A percentile compares a stretch with the other conserved stretches of the same genome.
phyloP scores from a whole-genome alignment of 2,113 vertebrate genomes.

The Pluvialis apricaria region DNA sequence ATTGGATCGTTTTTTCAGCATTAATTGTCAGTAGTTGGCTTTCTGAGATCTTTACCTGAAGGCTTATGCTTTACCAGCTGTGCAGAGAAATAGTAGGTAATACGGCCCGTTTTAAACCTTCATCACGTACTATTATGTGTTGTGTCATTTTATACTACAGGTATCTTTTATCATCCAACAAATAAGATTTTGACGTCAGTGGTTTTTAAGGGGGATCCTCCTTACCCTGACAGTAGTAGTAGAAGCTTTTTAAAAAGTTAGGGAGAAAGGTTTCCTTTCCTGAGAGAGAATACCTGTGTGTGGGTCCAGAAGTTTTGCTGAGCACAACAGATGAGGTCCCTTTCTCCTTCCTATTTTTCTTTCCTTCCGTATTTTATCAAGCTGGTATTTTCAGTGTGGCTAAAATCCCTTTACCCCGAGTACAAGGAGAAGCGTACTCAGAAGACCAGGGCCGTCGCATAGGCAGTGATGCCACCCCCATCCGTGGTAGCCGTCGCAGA shows the following conservation, averaged over 20 bases:
- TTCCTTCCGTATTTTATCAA: background rate
- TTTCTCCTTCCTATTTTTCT: background rate
- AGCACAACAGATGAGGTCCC: background rate
- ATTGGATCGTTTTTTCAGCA: background rate
- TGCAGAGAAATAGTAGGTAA: background rate
- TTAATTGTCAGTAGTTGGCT: background rate
- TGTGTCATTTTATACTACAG: background rate
- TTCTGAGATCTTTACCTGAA: background rate
- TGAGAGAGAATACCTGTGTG: background rate
- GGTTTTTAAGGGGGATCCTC: background rate
- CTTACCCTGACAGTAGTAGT: background rate
- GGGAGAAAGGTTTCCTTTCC: background rate
- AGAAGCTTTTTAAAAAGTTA: background rate
- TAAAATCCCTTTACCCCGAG: background rate
- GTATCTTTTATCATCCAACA: background rate
- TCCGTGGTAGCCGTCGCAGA: rapidly evolving
- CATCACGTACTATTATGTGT: background rate
- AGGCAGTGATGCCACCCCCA: background rate
- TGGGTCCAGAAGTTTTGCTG: background rate
- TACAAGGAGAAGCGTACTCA: background rate
- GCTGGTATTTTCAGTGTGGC: background rate
- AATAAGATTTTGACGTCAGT: background rate
- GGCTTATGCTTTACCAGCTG: background rate
- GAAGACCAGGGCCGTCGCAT: background rate
- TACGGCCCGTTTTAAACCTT: background rate